These are phyloP conservation scores for Plutella xylostella DNA, from an alignment of 2,888 invertebrate species.

Conservation along the genomic window DNA sequence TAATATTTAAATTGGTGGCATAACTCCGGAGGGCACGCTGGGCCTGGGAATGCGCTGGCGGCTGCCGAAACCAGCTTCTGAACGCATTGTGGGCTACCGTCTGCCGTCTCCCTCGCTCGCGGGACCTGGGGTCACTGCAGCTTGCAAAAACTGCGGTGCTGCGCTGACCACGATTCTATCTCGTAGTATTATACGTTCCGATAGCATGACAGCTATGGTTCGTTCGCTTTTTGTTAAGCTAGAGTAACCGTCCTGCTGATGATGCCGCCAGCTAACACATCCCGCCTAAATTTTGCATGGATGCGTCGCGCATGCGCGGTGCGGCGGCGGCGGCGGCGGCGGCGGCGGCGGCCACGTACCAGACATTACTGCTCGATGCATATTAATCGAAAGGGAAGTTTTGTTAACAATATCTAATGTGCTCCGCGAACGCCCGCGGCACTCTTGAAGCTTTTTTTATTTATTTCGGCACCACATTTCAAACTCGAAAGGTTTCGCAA, in stretches of 20 bases:
- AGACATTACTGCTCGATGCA: conserved; percentile 63
- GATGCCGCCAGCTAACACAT: conserved; percentile 58
- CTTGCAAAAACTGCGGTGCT: too few relatives aligned
- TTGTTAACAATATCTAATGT: conserved; percentile 70
- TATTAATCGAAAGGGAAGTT: conserved; percentile 67
- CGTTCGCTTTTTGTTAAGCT: too few relatives aligned
- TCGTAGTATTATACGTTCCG: too few relatives aligned
- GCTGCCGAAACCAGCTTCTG: conserved; percentile 61
- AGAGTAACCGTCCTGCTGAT: too few relatives aligned
- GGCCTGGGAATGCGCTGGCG: conserved; percentile 65
- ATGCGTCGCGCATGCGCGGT: conserved; percentile 56
- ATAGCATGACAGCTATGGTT: conserved; percentile 50
- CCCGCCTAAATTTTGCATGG: conserved; percentile 69
- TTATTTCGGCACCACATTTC: too few relatives aligned
- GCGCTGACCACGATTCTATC: too few relatives aligned
- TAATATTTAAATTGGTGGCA: conserved; percentile 68
- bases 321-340: conserved; percentile 27
- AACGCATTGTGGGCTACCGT: conserved; percentile 49
- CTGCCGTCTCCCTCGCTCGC: conserved; percentile 50
- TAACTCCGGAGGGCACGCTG: conserved; percentile 65
- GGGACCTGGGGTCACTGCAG: conserved; percentile 27
- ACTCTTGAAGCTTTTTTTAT: conserved; percentile 48
- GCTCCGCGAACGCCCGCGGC: conserved; percentile 52
- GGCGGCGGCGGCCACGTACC: conserved; percentile 52
- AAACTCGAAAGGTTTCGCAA: too few relatives aligned